Base-by-base conservation (phyloP, 2,113 vertebrate genomes). In the Anhinga anhinga region DNA sequence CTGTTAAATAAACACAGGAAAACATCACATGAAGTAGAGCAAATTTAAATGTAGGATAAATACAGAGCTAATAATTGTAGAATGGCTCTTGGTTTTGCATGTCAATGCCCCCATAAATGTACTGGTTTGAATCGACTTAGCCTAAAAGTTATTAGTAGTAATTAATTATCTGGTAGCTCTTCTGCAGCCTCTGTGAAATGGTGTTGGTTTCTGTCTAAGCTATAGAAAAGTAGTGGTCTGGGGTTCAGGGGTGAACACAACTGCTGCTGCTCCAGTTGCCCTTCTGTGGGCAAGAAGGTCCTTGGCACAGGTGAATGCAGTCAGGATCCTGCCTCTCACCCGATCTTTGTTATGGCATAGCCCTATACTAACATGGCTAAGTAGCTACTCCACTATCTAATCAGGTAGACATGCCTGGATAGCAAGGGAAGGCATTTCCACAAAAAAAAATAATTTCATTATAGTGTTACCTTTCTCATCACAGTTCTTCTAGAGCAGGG, bases 361-460 rank as follows among this genome's bases (percentile, higher is more conserved):
- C 53, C 21, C 27, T 62, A 5, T 27, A 11, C 49, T 91, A 14
- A 13, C 18, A 19, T 38, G 47, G 22, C 42, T n/a, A 7, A 6
- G 7, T 6, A 45, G 38, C 38, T 59, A 36, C 58, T 82, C 53
- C 36, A 6, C 29, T 77, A 1, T 19, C 49, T 58, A 21, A 22
- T 49, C 65, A 59, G 42, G 22, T 17, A 71, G 66, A 23, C 6
- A 6, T 58, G 55, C 32, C 38, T 70, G 32, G n/a, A 12, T 25
- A 70, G 49, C 1, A 1, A 86, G n/a, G 32, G 18, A 73, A 52
- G 34, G 32, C 2, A 8, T 76, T 65, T 56, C 18, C 10, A 36
- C 25, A 1, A 6, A 29, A 3, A 32, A 40, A 26, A 13, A 4
- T n/a, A 23, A 30, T 11, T 1, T 56, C 4, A 10, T 34, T 50